phyloP scores from a whole-genome alignment of 1,140 invertebrate species.

The Panagrolaimus sp. region DNA sequence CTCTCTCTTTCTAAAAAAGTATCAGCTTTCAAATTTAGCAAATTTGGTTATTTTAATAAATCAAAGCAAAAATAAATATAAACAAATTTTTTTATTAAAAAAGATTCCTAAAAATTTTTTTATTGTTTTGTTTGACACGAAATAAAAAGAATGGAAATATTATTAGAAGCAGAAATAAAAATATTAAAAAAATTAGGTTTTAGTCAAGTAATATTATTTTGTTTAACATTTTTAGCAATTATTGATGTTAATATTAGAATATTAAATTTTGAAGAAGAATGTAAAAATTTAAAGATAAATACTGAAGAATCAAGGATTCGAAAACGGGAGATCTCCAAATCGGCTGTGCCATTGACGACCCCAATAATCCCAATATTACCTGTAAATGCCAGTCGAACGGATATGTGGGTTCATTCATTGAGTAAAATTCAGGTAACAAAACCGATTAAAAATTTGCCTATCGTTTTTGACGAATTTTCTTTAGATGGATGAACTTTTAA shows the following conservation, averaged over 20 bases:
- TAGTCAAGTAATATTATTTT: not conserved
- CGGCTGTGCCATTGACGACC: not conserved
- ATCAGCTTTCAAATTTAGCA: too few relatives aligned
- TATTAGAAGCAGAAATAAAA: not conserved
- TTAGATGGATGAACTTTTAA: slow-evolving; percentile 54
- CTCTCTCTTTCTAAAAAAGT: too few relatives aligned
- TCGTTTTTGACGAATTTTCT: not conserved
- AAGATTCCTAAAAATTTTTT: too few relatives aligned
- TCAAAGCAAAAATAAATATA: too few relatives aligned
- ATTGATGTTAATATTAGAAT: not conserved
- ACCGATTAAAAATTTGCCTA: not conserved
- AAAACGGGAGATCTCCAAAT: not conserved
- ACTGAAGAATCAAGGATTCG: not conserved
- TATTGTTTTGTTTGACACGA: too few relatives aligned
- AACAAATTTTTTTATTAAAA: too few relatives aligned
- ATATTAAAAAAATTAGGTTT: not conserved
- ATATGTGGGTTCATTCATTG: slow-evolving; percentile 9
- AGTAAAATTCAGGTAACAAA: not conserved
- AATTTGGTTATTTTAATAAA: too few relatives aligned
- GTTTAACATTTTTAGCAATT: not conserved
- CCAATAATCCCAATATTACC: not conserved
- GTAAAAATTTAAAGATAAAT: not conserved
- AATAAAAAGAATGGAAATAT: not conserved
- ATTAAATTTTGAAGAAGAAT: not conserved
- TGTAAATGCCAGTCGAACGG: not conserved